Evolutionary conservation across 2,888 invertebrate species (phyloP).

Genomic region (Lochmaea crataegi): DNA sequence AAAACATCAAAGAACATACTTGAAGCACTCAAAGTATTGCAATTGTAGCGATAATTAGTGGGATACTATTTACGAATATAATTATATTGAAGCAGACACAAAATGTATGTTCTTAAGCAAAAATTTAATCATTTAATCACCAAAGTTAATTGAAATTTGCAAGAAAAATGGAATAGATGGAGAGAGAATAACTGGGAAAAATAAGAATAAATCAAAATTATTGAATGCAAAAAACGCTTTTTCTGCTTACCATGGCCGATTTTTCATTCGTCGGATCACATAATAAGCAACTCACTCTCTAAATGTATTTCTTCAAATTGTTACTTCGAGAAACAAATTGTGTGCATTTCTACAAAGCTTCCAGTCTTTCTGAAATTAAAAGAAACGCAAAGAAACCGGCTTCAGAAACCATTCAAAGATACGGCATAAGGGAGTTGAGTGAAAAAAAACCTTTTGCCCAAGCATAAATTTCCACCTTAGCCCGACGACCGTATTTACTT

Average conservation of each 20-base stretch:
- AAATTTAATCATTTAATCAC: too few species aligned
- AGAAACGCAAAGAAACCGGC: slow-evolving; percentile 9
- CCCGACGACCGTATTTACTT: slow-evolving; percentile 25
- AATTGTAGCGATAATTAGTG: too few species aligned
- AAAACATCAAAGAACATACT: not conserved
- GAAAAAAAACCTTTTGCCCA: slow-evolving; percentile 27
- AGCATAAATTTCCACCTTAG: slow-evolving; percentile 27
- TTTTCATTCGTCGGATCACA: too few species aligned
- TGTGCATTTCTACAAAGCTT: not conserved
- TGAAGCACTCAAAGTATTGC: not conserved
- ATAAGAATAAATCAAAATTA: too few species aligned
- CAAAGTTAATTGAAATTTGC: too few species aligned
- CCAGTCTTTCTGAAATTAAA: slow-evolving; percentile 6
- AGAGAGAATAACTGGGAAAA: too few species aligned
- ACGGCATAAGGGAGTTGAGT: slow-evolving; percentile 14
- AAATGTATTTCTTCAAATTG: slow-evolving; percentile 16
- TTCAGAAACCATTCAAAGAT: slow-evolving; percentile 16
- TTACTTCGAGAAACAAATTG: slow-evolving; percentile 12
- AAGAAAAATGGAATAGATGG: too few species aligned
- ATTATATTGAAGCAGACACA: too few species aligned
- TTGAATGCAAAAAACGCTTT: too few species aligned
- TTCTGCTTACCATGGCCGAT: too few species aligned
- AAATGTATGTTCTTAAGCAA: too few species aligned
- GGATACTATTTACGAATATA: too few species aligned
- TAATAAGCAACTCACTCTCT: not conserved